phyloP scores from a whole-genome alignment of 2,888 invertebrate species.

The Omphaloscelis lunosa region DNA sequence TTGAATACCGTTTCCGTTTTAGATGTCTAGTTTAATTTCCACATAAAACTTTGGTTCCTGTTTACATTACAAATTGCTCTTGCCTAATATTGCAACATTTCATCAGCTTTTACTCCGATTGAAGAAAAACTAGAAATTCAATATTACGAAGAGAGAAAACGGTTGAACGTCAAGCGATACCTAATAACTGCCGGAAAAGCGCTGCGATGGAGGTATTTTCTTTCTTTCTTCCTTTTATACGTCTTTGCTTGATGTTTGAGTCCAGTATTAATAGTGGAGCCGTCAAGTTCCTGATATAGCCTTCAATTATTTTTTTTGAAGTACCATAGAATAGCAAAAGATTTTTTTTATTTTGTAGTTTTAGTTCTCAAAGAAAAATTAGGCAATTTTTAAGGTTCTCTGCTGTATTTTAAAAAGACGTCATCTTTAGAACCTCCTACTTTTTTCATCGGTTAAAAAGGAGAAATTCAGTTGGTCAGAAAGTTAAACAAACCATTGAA shows the following conservation, averaged over 20 bases:
- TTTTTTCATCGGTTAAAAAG: no score
- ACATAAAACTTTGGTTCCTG: not conserved
- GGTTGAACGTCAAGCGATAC: slow-evolving; percentile 22
- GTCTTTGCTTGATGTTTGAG: not conserved
- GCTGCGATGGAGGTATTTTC: slow-evolving; percentile 10
- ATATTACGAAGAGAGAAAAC: slow-evolving; percentile 24
- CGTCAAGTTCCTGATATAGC: not conserved
- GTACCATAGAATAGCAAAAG: no score
- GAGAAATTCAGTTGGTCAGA: no score
- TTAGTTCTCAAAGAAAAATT: no score
- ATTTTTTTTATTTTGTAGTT: no score
- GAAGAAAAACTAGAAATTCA: slow-evolving; percentile 25
- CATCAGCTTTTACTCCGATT: not conserved
- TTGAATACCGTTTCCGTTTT: no score
- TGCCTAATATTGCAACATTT: slow-evolving; percentile 4
- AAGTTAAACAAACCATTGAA: no score
- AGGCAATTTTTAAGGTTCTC: no score
- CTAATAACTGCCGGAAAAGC: slow-evolving; percentile 28
- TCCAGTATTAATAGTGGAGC: not conserved
- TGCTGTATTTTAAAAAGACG: no score
- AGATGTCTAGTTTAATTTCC: no score
- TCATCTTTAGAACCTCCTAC: no score
- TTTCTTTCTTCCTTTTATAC: not conserved
- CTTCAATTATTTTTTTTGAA: not conserved
- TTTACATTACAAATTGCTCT: not conserved